phyloP scores from a whole-genome alignment of 2,797 vertebrate genomes.

The Erethizon dorsatum region DNA sequence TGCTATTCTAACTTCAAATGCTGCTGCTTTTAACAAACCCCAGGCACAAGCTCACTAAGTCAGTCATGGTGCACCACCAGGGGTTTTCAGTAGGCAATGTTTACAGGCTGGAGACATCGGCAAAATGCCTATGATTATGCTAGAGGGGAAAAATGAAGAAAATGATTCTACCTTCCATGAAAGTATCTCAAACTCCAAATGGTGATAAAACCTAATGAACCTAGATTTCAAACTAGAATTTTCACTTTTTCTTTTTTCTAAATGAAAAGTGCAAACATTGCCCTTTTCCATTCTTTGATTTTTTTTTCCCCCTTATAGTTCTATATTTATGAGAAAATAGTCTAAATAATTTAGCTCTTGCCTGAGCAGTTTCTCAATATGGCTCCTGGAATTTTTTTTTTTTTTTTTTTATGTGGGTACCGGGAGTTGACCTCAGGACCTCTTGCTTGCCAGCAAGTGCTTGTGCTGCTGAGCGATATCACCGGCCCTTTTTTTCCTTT shows the following conservation, averaged over 20 bases:
- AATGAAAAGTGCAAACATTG: conserved; percentile 47
- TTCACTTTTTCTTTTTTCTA: conserved; percentile 29
- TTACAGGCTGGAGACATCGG: conserved; percentile 15
- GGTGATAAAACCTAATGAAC: conserved; percentile 64
- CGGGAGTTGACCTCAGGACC: no score
- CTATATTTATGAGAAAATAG: background rate
- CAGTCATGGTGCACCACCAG: background rate
- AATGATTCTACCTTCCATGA: conserved; percentile 56
- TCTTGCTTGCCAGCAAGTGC: no score
- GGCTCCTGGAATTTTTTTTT: background rate
- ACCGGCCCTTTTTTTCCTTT: no score
- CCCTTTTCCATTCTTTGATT: background rate
- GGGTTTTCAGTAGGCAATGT: background rate
- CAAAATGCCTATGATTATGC: background rate
- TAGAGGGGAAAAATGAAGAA: conserved; percentile 30
- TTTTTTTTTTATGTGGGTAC: no score
- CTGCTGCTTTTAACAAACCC: background rate
- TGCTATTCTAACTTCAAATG: conserved; percentile 41
- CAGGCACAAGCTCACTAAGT: background rate
- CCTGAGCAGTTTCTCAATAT: background rate
- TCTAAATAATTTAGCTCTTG: conserved; percentile 19
- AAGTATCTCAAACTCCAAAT: conserved; percentile 69
- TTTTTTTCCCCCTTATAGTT: background rate
- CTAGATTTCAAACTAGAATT: conserved; percentile 67
- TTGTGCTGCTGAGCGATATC: no score